Percentiles rank a stretch among this genome's conserved stretches.
Conservation (phyloP, 2,113 vertebrate species). For the Hyperopisus bebe region DNA sequence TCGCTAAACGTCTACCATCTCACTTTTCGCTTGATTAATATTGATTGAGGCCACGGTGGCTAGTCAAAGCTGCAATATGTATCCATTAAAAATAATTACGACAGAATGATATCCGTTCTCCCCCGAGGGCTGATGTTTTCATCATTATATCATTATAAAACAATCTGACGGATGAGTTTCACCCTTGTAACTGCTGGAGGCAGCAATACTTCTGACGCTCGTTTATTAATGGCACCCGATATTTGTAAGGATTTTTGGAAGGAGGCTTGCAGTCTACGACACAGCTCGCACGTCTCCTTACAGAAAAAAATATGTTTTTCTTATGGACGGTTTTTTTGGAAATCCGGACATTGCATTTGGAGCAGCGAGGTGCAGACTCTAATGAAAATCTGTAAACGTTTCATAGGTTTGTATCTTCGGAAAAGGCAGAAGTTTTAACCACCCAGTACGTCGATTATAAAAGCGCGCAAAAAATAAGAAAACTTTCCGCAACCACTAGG, state of each 20-base stretch:
- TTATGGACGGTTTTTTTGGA: neutral
- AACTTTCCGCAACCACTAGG: neutral
- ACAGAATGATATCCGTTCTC: neutral
- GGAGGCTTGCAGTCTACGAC: neutral
- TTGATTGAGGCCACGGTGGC: neutral
- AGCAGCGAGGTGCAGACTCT: neutral
- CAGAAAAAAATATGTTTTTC: neutral
- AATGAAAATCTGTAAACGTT: neutral
- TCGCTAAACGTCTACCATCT: neutral
- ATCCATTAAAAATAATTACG: neutral
- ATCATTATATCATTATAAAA: neutral
- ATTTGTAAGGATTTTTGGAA: neutral
- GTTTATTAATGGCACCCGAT: conserved; percentile 9
- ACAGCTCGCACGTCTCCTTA: neutral
- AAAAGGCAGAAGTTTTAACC: neutral
- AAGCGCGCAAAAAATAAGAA: neutral
- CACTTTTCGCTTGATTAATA: conserved; percentile 3
- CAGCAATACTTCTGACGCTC: conserved; percentile 29
- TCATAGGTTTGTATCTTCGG: neutral
- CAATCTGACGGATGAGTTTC: neutral
- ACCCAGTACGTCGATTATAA: neutral
- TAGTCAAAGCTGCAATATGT: neutral
- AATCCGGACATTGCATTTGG: neutral
- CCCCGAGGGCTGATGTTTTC: neutral
- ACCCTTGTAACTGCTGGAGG: neutral